These are phyloP conservation scores for Microctenopoma lineatum DNA, from an alignment of 2,797 vertebrate genomes.

Conservation along the genomic window DNA sequence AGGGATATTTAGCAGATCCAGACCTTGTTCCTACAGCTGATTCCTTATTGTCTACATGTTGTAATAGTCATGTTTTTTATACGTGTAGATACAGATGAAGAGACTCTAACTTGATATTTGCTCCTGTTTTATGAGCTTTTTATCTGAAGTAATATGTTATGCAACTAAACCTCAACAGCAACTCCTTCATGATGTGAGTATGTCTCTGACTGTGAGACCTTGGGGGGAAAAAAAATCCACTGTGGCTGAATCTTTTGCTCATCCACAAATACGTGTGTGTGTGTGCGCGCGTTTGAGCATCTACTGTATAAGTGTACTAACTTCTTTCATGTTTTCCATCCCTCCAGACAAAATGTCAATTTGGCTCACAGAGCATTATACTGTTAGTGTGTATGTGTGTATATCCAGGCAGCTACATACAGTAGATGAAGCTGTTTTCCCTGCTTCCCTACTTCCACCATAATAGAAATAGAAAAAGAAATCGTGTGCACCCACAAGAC, in stretches of 20 bases:
- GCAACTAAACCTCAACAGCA: conserved; percentile 56
- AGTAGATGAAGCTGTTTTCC: conserved; percentile 34
- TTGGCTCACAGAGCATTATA: conserved; percentile 52
- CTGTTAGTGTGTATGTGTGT: conserved; percentile 33
- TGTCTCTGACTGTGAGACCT: conserved; percentile 34
- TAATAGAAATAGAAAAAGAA: conserved; percentile 45
- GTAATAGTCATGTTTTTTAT: conserved; percentile 7
- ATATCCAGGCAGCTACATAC: conserved; percentile 38
- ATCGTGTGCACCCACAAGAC: background rate
- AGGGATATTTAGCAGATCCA: conserved; percentile 39
- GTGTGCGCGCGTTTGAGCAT: conserved; percentile 37
- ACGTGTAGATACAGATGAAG: background rate
- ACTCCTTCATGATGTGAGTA: conserved; percentile 32
- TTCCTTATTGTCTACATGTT: conserved; percentile 37
- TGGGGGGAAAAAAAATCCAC: conserved; percentile 53
- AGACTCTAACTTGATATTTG: conserved; percentile 8
- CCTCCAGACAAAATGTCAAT: conserved; percentile 68
- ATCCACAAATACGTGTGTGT: conserved; percentile 23
- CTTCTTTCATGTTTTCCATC: conserved; percentile 64
- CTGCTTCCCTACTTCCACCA: conserved; percentile 25
- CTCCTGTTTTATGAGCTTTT: conserved; percentile 20
- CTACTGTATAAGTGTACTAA: conserved; percentile 42
- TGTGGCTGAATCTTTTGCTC: conserved; percentile 48
- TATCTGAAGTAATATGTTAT: conserved; percentile 60
- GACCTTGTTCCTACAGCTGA: conserved; percentile 29